Evolutionary conservation across 2,113 vertebrate species (phyloP).

Genomic region (Ciconia boyciana): DNA sequence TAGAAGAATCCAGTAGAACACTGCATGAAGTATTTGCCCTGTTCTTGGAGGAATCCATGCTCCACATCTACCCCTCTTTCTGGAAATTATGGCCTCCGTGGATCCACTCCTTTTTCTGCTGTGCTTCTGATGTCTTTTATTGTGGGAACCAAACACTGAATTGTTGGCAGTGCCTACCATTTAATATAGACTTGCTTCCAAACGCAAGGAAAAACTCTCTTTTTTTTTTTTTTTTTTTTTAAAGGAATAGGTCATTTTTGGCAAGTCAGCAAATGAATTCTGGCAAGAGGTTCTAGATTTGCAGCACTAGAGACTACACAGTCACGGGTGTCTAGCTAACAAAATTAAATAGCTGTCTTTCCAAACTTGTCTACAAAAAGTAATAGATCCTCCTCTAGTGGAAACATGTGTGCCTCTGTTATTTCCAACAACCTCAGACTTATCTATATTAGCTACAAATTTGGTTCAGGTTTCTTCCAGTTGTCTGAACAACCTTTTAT

Average conservation of each 20-base stretch:
- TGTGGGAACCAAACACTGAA: background rate
- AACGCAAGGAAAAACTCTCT: background rate
- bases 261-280: background rate
- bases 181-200: background rate
- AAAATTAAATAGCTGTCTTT: background rate
- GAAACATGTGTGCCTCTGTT: background rate
- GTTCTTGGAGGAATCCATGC: background rate
- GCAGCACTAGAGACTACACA: background rate
- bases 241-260: background rate
- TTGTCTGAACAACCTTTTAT: background rate
- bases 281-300: background rate
- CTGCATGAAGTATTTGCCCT: background rate
- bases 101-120: background rate
- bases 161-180: background rate
- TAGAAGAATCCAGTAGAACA: background rate
- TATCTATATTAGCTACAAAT: background rate
- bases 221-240: background rate
- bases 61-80: background rate
- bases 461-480: background rate
- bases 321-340: background rate
- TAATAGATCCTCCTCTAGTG: background rate
- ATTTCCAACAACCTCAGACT: background rate
- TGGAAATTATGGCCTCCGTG: background rate
- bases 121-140: background rate
- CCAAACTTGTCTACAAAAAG: background rate